phyloP scores from a whole-genome alignment of 2,797 vertebrate species.

The Antennarius maculatus region DNA sequence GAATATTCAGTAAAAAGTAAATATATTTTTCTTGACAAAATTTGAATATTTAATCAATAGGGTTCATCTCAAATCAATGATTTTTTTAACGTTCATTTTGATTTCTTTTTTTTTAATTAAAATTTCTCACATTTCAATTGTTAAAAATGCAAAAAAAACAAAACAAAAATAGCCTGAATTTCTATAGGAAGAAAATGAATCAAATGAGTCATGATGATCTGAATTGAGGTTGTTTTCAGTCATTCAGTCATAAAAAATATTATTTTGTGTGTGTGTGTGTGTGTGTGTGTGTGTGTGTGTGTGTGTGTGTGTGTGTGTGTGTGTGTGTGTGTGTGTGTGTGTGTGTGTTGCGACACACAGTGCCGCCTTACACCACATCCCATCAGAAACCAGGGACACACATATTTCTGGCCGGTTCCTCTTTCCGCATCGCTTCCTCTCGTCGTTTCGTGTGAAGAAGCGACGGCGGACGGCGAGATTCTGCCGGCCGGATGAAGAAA shows the following conservation, averaged over 20 bases:
- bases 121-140: too few species aligned
- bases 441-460: conserved; percentile 28
- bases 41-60: too few species aligned
- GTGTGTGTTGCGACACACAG: conserved; percentile 33
- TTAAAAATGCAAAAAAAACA: too few species aligned
- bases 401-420: conserved; percentile 50
- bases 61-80: too few species aligned
- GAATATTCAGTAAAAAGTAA: too few species aligned
- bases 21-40: too few species aligned
- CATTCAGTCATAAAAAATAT: conserved; percentile 12
- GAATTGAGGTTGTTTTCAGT: conserved; percentile 20
- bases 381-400: conserved; percentile 38
- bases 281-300: too few species aligned
- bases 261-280: too few species aligned
- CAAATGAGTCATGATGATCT: background rate
- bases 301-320: too few species aligned
- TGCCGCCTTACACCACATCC: conserved; percentile 45
- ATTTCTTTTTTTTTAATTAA: too few species aligned
- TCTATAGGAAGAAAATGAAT: background rate
- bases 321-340: conserved; percentile 17
- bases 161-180: too few species aligned
- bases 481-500: conserved; percentile 18
- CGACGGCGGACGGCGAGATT: conserved; percentile 15
- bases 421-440: conserved; percentile 52
- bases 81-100: too few species aligned